phyloP scores from a whole-genome alignment of 2,797 vertebrate genomes.

The Sebastes steindachneri region DNA sequence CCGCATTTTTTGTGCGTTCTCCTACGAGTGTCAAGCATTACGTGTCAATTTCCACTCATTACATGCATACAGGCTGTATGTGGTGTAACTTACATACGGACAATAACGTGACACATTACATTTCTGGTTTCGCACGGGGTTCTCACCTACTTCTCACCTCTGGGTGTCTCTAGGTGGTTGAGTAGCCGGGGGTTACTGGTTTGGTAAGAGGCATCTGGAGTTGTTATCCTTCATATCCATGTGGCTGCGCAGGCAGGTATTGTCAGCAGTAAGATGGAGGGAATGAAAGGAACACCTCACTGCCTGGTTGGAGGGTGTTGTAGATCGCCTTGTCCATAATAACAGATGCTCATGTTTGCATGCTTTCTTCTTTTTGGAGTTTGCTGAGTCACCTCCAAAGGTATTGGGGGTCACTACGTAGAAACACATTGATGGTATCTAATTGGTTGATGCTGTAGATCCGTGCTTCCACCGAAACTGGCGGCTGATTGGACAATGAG shows the following conservation, averaged over 20 bases:
- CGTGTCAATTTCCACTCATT: no score
- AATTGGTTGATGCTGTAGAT: not conserved
- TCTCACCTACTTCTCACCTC: conserved; percentile 31
- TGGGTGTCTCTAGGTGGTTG: not conserved
- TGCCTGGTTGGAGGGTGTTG: not conserved
- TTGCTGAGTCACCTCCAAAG: not conserved
- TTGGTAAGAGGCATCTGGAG: not conserved
- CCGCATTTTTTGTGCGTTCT: no score
- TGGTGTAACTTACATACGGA: no score
- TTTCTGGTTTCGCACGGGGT: no score
- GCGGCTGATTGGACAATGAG: conserved; percentile 1
- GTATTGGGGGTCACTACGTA: not conserved
- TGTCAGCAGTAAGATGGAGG: not conserved
- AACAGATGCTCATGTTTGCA: not conserved
- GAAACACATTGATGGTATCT: not conserved
- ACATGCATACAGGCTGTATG: no score
- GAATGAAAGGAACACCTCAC: not conserved
- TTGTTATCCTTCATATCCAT: not conserved
- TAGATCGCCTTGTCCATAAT: not conserved
- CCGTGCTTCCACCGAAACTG: not conserved
- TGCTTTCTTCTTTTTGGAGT: not conserved
- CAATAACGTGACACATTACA: no score
- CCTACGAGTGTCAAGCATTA: no score
- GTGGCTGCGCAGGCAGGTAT: not conserved
- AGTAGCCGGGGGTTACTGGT: not conserved